Percentiles rank a stretch among this genome's conserved stretches.
phyloP scores from a whole-genome alignment of 2,113 vertebrate species.

The Uropsilus gracilis region DNA sequence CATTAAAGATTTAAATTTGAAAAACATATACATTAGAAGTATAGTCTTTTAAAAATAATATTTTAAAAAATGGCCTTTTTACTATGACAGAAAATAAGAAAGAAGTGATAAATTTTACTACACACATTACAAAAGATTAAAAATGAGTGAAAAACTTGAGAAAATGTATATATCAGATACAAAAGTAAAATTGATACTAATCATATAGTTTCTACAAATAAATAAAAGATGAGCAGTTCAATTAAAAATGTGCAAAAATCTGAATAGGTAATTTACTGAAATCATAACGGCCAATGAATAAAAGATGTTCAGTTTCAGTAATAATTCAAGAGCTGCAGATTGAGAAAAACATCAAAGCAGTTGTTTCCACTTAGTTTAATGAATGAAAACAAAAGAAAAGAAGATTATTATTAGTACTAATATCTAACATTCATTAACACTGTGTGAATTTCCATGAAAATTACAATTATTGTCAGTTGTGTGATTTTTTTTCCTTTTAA shows the following conservation, averaged over 20 bases:
- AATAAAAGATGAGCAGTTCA: background rate
- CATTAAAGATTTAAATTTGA: background rate
- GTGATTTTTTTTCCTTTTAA: background rate
- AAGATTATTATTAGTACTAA: background rate
- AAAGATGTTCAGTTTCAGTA: background rate
- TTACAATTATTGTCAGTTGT: background rate
- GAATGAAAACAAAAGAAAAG: background rate
- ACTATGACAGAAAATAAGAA: background rate
- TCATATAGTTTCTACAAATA: background rate
- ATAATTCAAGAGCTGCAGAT: background rate
- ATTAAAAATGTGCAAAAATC: background rate
- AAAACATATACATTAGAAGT: background rate
- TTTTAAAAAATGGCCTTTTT: background rate
- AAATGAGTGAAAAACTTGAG: background rate
- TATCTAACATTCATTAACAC: background rate
- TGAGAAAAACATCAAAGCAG: background rate
- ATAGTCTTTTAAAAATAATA: background rate
- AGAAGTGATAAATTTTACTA: background rate
- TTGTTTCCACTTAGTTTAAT: background rate
- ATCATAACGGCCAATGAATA: background rate
- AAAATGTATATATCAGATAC: background rate
- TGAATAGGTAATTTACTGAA: background rate
- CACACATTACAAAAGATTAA: background rate
- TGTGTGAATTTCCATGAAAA: background rate
- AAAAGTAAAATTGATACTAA: background rate